Evolutionary conservation across 2,888 invertebrate species (phyloP).

Genomic region (Eristalis intricaria): DNA sequence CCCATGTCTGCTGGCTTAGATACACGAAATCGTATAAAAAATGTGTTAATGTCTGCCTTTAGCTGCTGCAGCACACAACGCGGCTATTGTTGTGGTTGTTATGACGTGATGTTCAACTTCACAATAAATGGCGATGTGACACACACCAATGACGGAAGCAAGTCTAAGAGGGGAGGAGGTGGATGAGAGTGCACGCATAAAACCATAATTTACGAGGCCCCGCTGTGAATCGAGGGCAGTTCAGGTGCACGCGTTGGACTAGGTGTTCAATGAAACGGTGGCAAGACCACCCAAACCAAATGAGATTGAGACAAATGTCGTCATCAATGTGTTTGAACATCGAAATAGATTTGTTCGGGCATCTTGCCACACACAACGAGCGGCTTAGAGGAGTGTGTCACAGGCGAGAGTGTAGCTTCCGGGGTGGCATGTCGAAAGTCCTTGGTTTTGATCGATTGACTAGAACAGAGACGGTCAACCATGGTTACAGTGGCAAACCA

Average conservation of each 20-base stretch:
- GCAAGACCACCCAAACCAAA: neutral
- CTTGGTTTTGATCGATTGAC: no score
- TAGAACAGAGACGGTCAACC: no score
- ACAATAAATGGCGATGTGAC: neutral
- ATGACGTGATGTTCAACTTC: neutral
- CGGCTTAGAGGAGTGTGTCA: no score
- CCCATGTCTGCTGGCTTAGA: neutral
- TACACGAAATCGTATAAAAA: constrained; percentile 5
- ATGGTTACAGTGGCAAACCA: no score
- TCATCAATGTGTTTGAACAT: neutral
- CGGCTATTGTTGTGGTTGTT: constrained; percentile 3
- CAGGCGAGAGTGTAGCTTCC: no score
- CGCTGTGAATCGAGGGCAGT: neutral
- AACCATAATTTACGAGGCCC: neutral
- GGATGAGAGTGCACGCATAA: neutral
- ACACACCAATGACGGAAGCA: neutral
- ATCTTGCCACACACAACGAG: no score
- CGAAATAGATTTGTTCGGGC: no score
- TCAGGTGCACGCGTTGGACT: no score
- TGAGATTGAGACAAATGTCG: neutral
- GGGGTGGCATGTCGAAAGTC: no score
- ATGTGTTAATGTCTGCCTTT: constrained; percentile 8
- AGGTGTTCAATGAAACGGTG: neutral
- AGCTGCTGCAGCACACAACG: neutral
- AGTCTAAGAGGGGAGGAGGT: neutral